A percentile compares a stretch with the other conserved stretches of the same genome.
These are phyloP conservation scores for Periparus ater DNA, from an alignment of 2,797 vertebrate species.

Conservation along the genomic window DNA sequence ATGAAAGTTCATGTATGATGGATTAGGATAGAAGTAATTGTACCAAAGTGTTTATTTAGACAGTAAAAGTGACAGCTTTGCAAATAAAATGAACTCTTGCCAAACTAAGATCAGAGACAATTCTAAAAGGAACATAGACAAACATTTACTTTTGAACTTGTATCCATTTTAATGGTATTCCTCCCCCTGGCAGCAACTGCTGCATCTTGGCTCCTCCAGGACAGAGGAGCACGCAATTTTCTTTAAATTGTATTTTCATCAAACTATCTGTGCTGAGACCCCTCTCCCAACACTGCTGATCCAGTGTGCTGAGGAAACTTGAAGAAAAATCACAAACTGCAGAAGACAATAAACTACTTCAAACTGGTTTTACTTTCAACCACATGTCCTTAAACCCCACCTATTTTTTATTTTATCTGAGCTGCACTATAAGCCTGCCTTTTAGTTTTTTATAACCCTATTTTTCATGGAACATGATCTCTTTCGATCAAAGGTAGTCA, in stretches of 20 bases:
- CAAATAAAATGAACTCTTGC: background rate
- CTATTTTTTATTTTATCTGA: background rate
- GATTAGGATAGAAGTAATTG: background rate
- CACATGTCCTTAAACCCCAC: background rate
- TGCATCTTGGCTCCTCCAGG: background rate
- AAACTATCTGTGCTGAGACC: rapidly evolving
- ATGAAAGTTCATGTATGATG: background rate
- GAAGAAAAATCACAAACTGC: background rate
- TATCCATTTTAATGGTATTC: background rate
- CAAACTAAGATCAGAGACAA: background rate
- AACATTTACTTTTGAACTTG: background rate
- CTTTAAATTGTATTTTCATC: background rate
- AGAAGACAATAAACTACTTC: background rate
- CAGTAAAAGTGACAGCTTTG: background rate
- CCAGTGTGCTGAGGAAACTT: background rate
- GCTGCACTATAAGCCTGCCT: background rate
- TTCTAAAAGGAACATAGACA: background rate
- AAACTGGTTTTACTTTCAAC: background rate
- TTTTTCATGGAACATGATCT: background rate
- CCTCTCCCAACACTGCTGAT: background rate
- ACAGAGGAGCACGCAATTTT: rapidly evolving
- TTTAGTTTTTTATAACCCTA: background rate
- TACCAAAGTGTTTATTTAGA: background rate
- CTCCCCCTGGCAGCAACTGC: background rate
- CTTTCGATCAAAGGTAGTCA: background rate